phyloP scores from a whole-genome alignment of 2,113 vertebrate genomes.

The Galemys pyrenaicus region DNA sequence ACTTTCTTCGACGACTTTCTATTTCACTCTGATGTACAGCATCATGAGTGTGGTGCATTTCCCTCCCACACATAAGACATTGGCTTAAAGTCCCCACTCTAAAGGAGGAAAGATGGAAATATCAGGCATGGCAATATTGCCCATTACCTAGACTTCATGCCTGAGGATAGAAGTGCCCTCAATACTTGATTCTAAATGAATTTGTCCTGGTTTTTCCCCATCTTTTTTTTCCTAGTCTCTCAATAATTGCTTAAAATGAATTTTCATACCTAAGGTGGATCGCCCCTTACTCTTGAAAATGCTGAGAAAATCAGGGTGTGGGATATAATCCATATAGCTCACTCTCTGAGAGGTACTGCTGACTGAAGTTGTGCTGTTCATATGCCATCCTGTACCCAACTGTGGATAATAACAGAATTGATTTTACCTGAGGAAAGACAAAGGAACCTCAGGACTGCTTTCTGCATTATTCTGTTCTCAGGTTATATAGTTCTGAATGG shows the following conservation, averaged over 20 bases:
- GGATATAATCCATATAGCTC: constrained; percentile 48
- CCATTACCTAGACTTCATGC: neutral
- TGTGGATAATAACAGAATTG: constrained; percentile 71
- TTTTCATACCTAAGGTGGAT: constrained; percentile 52
- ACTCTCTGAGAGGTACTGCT: constrained; percentile 24
- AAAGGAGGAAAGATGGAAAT: constrained; percentile 30
- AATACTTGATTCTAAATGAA: constrained; percentile 20
- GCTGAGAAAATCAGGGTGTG: constrained; percentile 48
- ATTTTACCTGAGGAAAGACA: constrained; percentile 75
- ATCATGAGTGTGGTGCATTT: constrained; percentile 40
- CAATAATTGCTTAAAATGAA: constrained; percentile 58
- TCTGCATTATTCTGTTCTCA: constrained; percentile 66
- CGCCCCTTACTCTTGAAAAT: constrained; percentile 36
- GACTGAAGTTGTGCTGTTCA: constrained; percentile 27
- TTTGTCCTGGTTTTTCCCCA: neutral
- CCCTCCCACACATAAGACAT: constrained; percentile 17
- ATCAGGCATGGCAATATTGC: neutral
- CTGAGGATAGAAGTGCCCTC: neutral
- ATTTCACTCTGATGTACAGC: constrained; percentile 7
- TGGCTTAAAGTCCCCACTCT: neutral
- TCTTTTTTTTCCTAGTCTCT: constrained; percentile 65
- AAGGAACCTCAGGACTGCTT: constrained; percentile 46
- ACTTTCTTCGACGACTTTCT: constrained; percentile 67
- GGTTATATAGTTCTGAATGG: constrained; percentile 70
- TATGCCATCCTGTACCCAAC: constrained; percentile 60